Percentiles rank a stretch among this genome's conserved stretches.
phyloP scores from a whole-genome alignment of 2,113 vertebrate species.

The Malurus cyaneus region DNA sequence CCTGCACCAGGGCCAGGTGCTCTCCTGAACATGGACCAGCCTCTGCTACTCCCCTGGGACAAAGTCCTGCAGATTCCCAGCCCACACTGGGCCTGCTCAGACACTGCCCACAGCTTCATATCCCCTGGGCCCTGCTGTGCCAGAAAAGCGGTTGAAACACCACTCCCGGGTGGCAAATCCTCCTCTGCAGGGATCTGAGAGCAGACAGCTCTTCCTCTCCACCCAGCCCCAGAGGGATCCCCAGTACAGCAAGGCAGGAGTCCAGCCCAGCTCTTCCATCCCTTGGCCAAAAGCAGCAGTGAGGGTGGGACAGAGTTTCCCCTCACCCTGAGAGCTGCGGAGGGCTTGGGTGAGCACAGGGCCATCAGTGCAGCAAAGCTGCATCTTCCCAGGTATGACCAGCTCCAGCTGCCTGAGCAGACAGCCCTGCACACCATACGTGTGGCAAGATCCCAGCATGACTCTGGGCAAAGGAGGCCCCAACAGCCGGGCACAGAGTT shows the following conservation, averaged over 20 bases:
- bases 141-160: neutral
- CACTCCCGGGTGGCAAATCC: neutral
- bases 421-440: neutral
- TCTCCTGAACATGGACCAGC: neutral
- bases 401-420: neutral
- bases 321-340: accelerated
- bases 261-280: neutral
- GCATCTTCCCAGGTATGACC: neutral
- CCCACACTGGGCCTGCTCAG: neutral
- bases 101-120: neutral
- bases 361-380: neutral
- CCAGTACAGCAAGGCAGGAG: neutral
- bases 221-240: neutral
- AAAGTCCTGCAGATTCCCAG: neutral
- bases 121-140: neutral
- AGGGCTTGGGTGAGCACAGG: accelerated
- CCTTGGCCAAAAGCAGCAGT: neutral
- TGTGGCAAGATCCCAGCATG: neutral
- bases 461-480: neutral
- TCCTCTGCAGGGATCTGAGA: neutral
- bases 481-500: neutral
- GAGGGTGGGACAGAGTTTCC: neutral
- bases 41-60: neutral
- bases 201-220: neutral
- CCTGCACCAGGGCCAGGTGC: accelerated